Conservation (phyloP, 2,888 invertebrate genomes). For the Helleia helle region DNA sequence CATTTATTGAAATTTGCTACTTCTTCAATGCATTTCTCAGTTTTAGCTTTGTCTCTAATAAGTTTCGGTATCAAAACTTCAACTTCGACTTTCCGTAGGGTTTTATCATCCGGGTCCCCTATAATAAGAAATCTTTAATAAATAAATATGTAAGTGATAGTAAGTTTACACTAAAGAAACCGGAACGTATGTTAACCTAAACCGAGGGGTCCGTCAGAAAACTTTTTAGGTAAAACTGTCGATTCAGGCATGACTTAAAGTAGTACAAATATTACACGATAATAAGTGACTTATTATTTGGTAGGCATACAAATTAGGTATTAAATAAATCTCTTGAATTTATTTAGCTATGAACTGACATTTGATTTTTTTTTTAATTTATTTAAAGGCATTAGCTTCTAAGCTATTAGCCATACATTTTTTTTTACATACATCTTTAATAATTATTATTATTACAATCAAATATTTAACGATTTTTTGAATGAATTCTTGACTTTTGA, state of each 20-base stretch:
- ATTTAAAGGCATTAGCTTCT: no score
- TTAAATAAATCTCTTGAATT: no score
- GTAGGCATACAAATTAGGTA: no score
- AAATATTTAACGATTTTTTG: no score
- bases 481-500: no score
- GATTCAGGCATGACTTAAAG: slow-evolving; percentile 21
- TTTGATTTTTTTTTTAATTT: no score
- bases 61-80: slow-evolving; percentile 92
- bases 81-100: slow-evolving; percentile 89
- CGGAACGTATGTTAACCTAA: slow-evolving; percentile 47
- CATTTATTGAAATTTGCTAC: slow-evolving; percentile 82
- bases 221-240: slow-evolving; percentile 52
- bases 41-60: slow-evolving; percentile 87
- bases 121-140: slow-evolving; percentile 23
- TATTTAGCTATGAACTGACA: no score
- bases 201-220: slow-evolving; percentile 70
- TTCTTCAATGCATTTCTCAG: slow-evolving; percentile 83
- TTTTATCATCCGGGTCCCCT: slow-evolving; percentile 90
- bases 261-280: not conserved
- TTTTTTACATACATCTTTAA: no score
- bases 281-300: not conserved
- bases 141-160: not conserved
- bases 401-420: no score
- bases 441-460: no score
- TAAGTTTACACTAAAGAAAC: not conserved